These are phyloP conservation scores for Andrena praecox DNA, from an alignment of 2,888 invertebrate genomes.

Conservation along the genomic window DNA sequence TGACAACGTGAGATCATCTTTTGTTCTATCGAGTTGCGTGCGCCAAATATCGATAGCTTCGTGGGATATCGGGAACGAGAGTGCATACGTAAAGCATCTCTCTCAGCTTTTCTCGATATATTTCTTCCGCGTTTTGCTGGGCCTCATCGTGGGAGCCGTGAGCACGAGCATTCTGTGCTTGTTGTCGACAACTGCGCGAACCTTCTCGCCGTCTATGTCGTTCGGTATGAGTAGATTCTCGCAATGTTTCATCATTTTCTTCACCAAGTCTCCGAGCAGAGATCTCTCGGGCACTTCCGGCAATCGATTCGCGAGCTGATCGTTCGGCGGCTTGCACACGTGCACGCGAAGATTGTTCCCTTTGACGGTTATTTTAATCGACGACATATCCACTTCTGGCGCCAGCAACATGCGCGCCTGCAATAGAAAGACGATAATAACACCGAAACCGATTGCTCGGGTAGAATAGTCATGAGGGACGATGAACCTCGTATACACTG, in stretches of 20 bases:
- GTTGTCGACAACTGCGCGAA: slow-evolving; percentile 72
- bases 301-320: slow-evolving; percentile 56
- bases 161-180: slow-evolving; percentile 67
- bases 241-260: slow-evolving; percentile 61
- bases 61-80: neutral
- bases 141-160: slow-evolving; percentile 70
- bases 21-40: slow-evolving; percentile 30
- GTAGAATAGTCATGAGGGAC: neutral
- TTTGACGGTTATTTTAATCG: slow-evolving; percentile 76
- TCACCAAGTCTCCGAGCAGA: slow-evolving; percentile 55
- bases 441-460: neutral
- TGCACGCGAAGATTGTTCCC: slow-evolving; percentile 72
- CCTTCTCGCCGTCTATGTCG: slow-evolving; percentile 68
- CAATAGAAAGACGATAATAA: neutral
- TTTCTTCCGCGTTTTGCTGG: slow-evolving; percentile 52
- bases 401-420: slow-evolving; percentile 71
- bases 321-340: slow-evolving; percentile 61
- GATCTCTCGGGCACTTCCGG: slow-evolving; percentile 60
- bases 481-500: slow-evolving; percentile 70
- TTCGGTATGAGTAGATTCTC: slow-evolving; percentile 74
- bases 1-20: slow-evolving; percentile 19
- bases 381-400: slow-evolving; percentile 72
- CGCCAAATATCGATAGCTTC: slow-evolving; percentile 21
- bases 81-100: neutral
- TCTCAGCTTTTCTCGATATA: slow-evolving; percentile 23